Evolutionary conservation across 1,140 invertebrate genomes (phyloP).

Genomic region (Heterodera carotae): DNA sequence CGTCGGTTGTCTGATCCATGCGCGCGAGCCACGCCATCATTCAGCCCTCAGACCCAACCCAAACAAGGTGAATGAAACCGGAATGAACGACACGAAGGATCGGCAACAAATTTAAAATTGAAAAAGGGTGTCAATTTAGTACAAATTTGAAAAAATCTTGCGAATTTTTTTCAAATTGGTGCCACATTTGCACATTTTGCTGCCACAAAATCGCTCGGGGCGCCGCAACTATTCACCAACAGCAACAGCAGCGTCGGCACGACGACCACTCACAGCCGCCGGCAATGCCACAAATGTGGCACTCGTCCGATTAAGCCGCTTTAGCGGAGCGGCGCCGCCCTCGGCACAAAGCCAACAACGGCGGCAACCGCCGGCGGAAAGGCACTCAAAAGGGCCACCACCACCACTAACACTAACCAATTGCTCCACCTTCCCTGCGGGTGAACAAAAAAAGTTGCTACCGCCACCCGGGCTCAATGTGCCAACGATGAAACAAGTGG

Average conservation of each 20-base stretch:
- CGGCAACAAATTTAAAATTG: too few species aligned
- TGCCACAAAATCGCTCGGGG: too few species aligned
- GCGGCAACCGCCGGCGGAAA: too few species aligned
- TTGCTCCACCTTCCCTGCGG: too few species aligned
- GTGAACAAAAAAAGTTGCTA: neutral
- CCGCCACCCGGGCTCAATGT: neutral
- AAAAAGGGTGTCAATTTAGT: too few species aligned
- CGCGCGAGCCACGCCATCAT: neutral
- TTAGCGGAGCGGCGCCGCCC: neutral
- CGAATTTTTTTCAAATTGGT: too few species aligned
- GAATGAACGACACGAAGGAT: too few species aligned
- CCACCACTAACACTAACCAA: too few species aligned
- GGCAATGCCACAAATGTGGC: neutral
- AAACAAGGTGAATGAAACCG: neutral
- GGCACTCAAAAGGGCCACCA: too few species aligned
- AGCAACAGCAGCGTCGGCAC: neutral
- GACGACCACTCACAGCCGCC: neutral
- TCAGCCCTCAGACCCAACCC: neutral
- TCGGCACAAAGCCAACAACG: neutral
- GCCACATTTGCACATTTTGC: too few species aligned
- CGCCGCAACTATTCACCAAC: neutral
- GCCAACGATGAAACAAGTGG: neutral
- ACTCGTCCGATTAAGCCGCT: neutral
- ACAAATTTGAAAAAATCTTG: too few species aligned
- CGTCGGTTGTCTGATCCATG: neutral